A percentile compares a stretch with the other conserved stretches of the same genome.
Evolutionary conservation across 92 coral and sea anemone species (phyloP).

Genomic region (Phenganax marumi): DNA sequence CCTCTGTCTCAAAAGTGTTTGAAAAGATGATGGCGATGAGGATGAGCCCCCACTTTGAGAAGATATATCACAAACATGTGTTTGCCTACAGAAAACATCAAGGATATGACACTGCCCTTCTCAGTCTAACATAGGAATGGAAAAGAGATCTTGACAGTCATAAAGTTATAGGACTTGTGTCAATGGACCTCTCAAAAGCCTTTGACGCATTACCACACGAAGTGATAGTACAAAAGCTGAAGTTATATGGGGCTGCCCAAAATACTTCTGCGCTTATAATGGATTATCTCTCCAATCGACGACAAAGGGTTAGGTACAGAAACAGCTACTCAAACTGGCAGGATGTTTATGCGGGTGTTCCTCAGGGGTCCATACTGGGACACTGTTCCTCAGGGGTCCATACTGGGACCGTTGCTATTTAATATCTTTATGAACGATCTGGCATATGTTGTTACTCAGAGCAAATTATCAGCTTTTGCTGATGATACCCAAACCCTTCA

Average conservation of each 20-base stretch:
- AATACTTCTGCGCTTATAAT: slow-evolving; percentile 37
- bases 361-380: too few relatives aligned
- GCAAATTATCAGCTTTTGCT: slow-evolving; percentile 41
- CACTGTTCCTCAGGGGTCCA: slow-evolving; percentile 43
- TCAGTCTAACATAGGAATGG: slow-evolving; percentile 50
- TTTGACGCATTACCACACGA: slow-evolving; percentile 55
- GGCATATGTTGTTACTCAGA: slow-evolving; percentile 19
- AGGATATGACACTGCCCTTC: slow-evolving; percentile 50
- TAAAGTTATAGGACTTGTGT: slow-evolving; percentile 51
- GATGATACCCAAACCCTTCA: slow-evolving; percentile 50
- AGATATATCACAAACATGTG: slow-evolving; percentile 51
- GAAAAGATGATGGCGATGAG: slow-evolving; percentile 48
- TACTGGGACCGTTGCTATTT: slow-evolving; percentile 41
- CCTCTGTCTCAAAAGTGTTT: slow-evolving; percentile 49
- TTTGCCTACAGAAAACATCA: slow-evolving; percentile 51
- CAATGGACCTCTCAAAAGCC: slow-evolving; percentile 58
- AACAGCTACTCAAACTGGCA: slow-evolving; percentile 41
- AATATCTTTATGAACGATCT: slow-evolving; percentile 61
- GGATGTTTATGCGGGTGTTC: slow-evolving; percentile 31
- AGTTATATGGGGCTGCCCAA: slow-evolving; percentile 32
- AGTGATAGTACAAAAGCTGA: background rate
- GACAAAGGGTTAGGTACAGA: slow-evolving; percentile 17
- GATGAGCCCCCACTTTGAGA: slow-evolving; percentile 47
- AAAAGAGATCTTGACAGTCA: slow-evolving; percentile 45
- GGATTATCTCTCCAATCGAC: slow-evolving; percentile 39